phyloP scores from a whole-genome alignment of 2,888 invertebrate genomes.

The Pterostichus madidus region DNA sequence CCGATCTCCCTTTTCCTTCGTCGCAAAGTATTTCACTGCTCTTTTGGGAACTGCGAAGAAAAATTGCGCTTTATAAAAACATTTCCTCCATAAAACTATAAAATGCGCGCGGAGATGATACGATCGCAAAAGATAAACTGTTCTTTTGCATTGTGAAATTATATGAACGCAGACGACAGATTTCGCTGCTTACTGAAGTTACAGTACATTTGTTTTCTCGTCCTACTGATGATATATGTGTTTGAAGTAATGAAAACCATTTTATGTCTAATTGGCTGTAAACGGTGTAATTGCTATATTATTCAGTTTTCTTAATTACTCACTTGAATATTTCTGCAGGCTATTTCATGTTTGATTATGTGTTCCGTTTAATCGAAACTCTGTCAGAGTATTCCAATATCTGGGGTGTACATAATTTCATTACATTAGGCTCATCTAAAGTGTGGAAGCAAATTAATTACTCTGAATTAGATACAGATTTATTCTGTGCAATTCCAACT shows the following conservation, averaged over 20 bases:
- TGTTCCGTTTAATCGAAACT: background rate
- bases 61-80: slow-evolving; percentile 77
- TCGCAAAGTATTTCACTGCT: slow-evolving; percentile 65
- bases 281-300: slow-evolving; percentile 27
- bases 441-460: no score
- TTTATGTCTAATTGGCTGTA: slow-evolving; percentile 37
- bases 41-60: slow-evolving; percentile 71
- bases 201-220: slow-evolving; percentile 39
- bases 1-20: slow-evolving; percentile 2
- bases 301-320: slow-evolving; percentile 31
- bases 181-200: slow-evolving; percentile 35
- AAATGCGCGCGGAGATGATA: slow-evolving; percentile 69
- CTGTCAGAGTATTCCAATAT: background rate
- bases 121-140: slow-evolving; percentile 62
- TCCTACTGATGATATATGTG: background rate
- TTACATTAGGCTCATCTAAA: background rate
- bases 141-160: slow-evolving; percentile 55
- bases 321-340: background rate
- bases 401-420: background rate
- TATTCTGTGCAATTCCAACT: no score
- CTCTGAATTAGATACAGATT: no score
- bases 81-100: slow-evolving; percentile 77
- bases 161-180: slow-evolving; percentile 32
- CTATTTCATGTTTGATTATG: background rate
- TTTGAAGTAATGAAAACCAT: slow-evolving; percentile 43